Conservation (phyloP, 1,140 invertebrate genomes). For the Meloidogyne chitwoodi region DNA sequence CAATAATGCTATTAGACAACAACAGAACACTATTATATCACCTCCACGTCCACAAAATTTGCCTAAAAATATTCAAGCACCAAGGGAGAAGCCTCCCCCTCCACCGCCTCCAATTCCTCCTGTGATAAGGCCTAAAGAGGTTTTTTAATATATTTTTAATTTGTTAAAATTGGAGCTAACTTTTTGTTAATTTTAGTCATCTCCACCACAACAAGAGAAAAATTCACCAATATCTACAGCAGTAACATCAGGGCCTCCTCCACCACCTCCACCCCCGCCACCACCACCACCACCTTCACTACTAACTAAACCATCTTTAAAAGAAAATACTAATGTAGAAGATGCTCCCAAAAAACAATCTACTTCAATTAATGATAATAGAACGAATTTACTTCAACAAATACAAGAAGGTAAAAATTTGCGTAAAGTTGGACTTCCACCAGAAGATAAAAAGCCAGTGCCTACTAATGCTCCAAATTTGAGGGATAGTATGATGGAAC, state of each 20-base stretch:
- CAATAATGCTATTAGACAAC: not conserved
- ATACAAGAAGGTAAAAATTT: conserved; percentile 36
- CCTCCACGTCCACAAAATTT: not conserved
- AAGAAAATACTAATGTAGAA: not conserved
- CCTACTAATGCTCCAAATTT: conserved; percentile 28
- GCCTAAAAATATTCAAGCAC: not conserved
- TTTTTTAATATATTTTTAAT: not conserved
- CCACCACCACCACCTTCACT: conserved; percentile 7
- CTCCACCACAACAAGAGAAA: not conserved
- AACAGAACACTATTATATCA: not conserved
- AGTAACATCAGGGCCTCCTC: not conserved
- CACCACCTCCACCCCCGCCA: conserved; percentile 3
- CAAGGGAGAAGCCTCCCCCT: conserved; percentile 15
- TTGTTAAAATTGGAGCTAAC: not conserved
- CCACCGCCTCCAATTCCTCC: conserved; percentile 15
- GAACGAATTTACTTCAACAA: conserved; percentile 31
- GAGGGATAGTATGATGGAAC: conserved; percentile 33
- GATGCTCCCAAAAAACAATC: not conserved
- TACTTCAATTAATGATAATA: not conserved
- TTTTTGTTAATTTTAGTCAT: not conserved
- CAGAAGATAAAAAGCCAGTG: conserved; percentile 15
- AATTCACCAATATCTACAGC: not conserved
- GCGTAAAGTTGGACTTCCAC: conserved; percentile 26
- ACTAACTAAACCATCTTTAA: not conserved
- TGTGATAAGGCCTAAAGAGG: conserved; percentile 3